These are phyloP conservation scores for Pyralis farinalis DNA, from an alignment of 2,888 invertebrate species.

Conservation along the genomic window DNA sequence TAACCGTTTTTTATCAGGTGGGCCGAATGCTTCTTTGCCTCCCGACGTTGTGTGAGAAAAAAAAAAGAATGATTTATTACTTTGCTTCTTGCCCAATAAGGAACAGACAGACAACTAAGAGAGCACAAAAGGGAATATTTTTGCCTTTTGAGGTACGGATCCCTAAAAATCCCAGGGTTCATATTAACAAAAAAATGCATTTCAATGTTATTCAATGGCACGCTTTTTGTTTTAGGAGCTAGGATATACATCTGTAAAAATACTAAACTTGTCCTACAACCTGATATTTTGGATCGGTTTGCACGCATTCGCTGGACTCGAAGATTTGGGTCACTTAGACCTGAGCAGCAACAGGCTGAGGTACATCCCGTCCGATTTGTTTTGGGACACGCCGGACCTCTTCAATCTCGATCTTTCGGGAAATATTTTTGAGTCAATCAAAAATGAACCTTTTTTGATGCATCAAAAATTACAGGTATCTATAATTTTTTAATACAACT, in stretches of 20 bases:
- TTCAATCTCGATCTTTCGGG: conserved; percentile 80
- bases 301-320: conserved; percentile 80
- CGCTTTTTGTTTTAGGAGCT: conserved; percentile 53
- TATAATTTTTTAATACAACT: too few relatives aligned
- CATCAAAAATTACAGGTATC: conserved; percentile 75
- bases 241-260: conserved; percentile 66
- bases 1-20: too few relatives aligned
- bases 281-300: conserved; percentile 82
- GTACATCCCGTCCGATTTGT: conserved; percentile 75
- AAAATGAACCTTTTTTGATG: conserved; percentile 78
- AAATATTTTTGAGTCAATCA: conserved; percentile 81
- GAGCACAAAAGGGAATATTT: too few relatives aligned
- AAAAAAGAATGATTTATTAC: too few relatives aligned
- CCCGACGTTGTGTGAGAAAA: too few relatives aligned
- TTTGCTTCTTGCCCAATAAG: too few relatives aligned
- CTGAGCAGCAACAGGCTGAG: conserved; percentile 83
- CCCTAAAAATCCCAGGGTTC: too few relatives aligned
- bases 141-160: too few relatives aligned
- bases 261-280: conserved; percentile 81
- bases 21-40: too few relatives aligned
- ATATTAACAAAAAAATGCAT: too few relatives aligned
- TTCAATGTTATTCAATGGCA: too few relatives aligned
- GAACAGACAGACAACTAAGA: too few relatives aligned
- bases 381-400: conserved; percentile 77
- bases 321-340: conserved; percentile 75